Evolutionary conservation across 2,113 vertebrate genomes (phyloP), one percentile per base, ranked within the genome.

Genomic region (Microtus ochrogaster): DNA sequence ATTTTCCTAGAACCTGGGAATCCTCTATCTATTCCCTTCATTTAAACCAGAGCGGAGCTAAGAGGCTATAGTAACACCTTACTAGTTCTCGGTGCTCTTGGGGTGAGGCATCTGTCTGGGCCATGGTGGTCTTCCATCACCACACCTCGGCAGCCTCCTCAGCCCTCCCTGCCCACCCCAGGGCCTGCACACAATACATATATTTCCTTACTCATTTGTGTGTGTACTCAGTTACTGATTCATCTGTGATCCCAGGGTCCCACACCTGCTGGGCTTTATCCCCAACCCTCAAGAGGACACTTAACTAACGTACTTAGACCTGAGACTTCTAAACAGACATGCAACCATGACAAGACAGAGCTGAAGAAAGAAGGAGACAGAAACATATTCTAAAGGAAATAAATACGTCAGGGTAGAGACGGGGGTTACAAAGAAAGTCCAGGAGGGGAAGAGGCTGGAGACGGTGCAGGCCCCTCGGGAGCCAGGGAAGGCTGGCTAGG

Each of bases 291-390:
- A 28, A 83, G 7, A 21, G 14, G 81, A 63, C 26, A 41, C 16
- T 6, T 63, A 44, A 63, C 58, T 61, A 83, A 41, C n/a, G 24
- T 10, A 5, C n/a, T 30, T 28, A 3, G 14, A 44, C 6, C n/a
- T 2, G 7, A 30, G 41, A 30, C 81, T 63, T 30, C 55, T 41
- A 41, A 63, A 63, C 22, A 24, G n/a, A 39, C n/a, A 19, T 30
- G 22, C 24, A 3, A 6, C 36, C 36, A 7, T 13, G 6, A 28
- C 0, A 2, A 63, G n/a, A 12, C 58, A 30, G 7, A 10, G n/a
- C 24, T 28, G n/a, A 83, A 28, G 4, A 83, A 41, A 63, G n/a
- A 41, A 14, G 36, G 6, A 82, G 36, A 82, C 36, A 61, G 36
- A 39, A 82, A 26, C 5, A 26, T 3, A 61, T 16, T 13, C 52